Evolutionary conservation across 1,140 invertebrate species (phyloP), one percentile per base, ranked within the genome.

Genomic region (Condylostylus longicornis): DNA sequence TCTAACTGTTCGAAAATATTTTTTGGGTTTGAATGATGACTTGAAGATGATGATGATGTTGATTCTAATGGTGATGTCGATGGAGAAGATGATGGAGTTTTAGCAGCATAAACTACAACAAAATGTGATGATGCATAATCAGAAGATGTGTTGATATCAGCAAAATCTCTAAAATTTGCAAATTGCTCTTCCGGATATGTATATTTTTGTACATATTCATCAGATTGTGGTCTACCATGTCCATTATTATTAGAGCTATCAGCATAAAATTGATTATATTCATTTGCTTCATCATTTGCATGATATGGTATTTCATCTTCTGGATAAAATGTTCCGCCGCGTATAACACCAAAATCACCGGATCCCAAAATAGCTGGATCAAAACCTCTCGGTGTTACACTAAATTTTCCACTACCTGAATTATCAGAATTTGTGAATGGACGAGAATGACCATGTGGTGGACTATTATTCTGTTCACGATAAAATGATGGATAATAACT

Each of bases 341-440:
- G 69, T 21, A 90, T 77, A 1, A 90, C 81, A 1, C 83, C 84
- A 50, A 89, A 90, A 57, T 90, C 88, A 1, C 85, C 86, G 1
- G 82, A 86, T 2, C 84, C 83, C 14, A 89, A 58, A 3, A 87
- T 65, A 17, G 64, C 59, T 25, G 65, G 54, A 45, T 61, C 58
- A 25, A 57, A 60, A 23, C 44, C 47, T 0, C 49, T 44, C 25
- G 49, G 48, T 12, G 6, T 18, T 48, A 23, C n/a, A n/a, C n/a
- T n/a, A n/a, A n/a, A n/a, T n/a, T n/a, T n/a, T n/a, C n/a, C n/a
- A n/a, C n/a, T n/a, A n/a, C n/a, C n/a, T n/a, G n/a, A n/a, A n/a
- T n/a, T n/a, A n/a, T n/a, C n/a, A n/a, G n/a, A n/a, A n/a, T n/a
- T n/a, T n/a, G n/a, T n/a, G n/a, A n/a, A n/a, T 18, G 57, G 57